Evolutionary conservation across 2,113 vertebrate species (phyloP).

Genomic region (Kryptolebias marmoratus): DNA sequence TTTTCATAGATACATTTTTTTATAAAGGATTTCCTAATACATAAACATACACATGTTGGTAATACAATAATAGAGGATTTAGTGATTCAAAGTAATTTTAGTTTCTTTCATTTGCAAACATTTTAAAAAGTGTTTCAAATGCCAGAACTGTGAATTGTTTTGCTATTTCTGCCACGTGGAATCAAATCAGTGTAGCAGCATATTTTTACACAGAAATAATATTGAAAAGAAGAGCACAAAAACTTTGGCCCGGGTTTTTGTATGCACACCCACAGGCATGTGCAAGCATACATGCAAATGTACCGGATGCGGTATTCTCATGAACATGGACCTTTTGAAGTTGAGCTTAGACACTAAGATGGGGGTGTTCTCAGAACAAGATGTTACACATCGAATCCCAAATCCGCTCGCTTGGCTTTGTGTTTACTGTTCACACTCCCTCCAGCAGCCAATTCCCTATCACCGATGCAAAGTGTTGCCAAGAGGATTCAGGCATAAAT

Average conservation of each 20-base stretch:
- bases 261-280: slow-evolving; percentile 29
- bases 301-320: background rate
- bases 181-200: slow-evolving; percentile 30
- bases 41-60: background rate
- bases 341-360: slow-evolving; percentile 34
- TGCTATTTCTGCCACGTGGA: slow-evolving; percentile 17
- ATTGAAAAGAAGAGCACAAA: slow-evolving; percentile 38
- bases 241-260: slow-evolving; percentile 19
- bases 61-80: background rate
- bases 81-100: slow-evolving; percentile 29
- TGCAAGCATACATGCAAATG: slow-evolving; percentile 19
- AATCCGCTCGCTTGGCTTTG: slow-evolving; percentile 48
- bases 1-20: background rate
- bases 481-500: slow-evolving; percentile 66
- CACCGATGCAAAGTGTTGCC: slow-evolving; percentile 53
- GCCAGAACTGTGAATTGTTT: background rate
- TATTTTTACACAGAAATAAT: slow-evolving; percentile 34
- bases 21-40: background rate
- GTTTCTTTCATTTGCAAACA: slow-evolving; percentile 4
- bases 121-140: slow-evolving; percentile 27
- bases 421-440: slow-evolving; percentile 54
- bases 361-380: slow-evolving; percentile 49
- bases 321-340: slow-evolving; percentile 47
- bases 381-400: slow-evolving; percentile 48
- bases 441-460: slow-evolving; percentile 54